Evolutionary conservation across 2,113 vertebrate species (phyloP), one percentile per base, ranked within the genome.

Genomic region (Corythornis madagascariensis): DNA sequence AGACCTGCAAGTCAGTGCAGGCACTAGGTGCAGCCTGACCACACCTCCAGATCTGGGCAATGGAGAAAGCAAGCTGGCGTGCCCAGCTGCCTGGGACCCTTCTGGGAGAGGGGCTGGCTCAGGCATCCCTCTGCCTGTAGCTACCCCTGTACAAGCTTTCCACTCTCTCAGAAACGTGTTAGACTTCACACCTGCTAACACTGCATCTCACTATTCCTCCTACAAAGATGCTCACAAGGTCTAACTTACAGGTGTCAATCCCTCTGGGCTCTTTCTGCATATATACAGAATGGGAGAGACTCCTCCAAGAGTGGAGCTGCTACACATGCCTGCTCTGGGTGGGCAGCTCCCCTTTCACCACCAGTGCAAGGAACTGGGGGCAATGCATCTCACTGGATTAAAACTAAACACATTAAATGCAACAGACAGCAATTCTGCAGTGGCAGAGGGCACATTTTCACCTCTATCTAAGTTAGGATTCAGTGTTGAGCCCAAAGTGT

Each of bases 261-360:
- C 33, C 53, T 50, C 52, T 77, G 60, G 22, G 33, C 25, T 61
- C 35, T 45, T 88, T 72, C 67, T 88, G 42, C 18, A 59, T 3
- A 73, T 64, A 55, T 74, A 59, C 11, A 89, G 29, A 73, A 47
- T 42, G 19, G 31, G 21, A 33, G 29, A 55, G 19, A 50, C 19
- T 72, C 78, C 48, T 73, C 42, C 29, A 53, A 15, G 55, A 13
- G 21, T 4, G n/a, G 82, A 77, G 74, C 48, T 56, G 14, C 43
- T 29, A 55, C 57, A 81, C 43, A 61, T 73, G 89, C 20, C 70
- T 16, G 57, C 1, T 63, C 29, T 7, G 25, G 52, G 45, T 0
- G 0, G 50, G 14, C 63, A 92, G 67, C 21, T 38, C 21, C 0
- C 0, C 35, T 73, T 76, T 9, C 42, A 55, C 2, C 6, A 7